phyloP scores from a whole-genome alignment of 2,888 invertebrate species.

The Pyrrhia umbra region DNA sequence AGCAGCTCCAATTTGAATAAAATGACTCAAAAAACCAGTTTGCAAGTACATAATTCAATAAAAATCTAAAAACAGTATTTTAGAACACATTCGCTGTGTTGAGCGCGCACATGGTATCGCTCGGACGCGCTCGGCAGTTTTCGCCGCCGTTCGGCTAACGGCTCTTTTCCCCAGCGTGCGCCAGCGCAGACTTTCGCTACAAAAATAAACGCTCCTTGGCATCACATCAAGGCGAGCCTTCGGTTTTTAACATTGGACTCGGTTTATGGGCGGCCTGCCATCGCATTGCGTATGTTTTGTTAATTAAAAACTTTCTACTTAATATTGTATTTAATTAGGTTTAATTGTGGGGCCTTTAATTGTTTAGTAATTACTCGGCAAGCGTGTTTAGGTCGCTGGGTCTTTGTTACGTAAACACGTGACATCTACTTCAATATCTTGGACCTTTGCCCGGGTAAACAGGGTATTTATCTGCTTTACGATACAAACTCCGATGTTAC shows the following conservation, averaged over 20 bases:
- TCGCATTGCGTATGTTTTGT: constrained; percentile 47
- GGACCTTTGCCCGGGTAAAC: constrained; percentile 42
- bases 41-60: constrained; percentile 8
- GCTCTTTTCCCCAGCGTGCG: constrained; percentile 81
- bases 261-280: constrained; percentile 82
- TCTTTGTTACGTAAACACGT: constrained; percentile 45
- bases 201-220: constrained; percentile 90
- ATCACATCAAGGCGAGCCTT: constrained; percentile 88
- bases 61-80: constrained; percentile 29
- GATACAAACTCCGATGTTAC: constrained; percentile 6
- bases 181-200: constrained; percentile 86
- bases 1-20: constrained; percentile 57
- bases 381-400: constrained; percentile 33
- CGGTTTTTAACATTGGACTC: constrained; percentile 79
- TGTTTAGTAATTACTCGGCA: constrained; percentile 36
- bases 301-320: constrained; percentile 59
- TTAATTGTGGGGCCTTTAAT: constrained; percentile 44
- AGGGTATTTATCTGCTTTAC: constrained; percentile 34
- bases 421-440: constrained; percentile 47
- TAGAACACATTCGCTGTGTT: constrained; percentile 71
- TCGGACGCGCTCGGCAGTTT: constrained; percentile 81
- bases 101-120: constrained; percentile 68
- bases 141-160: constrained; percentile 84
- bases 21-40: constrained; percentile 30
- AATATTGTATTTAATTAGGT: constrained; percentile 38